Conservation (phyloP, 2,888 invertebrate genomes). For the Latheticus oryzae region DNA sequence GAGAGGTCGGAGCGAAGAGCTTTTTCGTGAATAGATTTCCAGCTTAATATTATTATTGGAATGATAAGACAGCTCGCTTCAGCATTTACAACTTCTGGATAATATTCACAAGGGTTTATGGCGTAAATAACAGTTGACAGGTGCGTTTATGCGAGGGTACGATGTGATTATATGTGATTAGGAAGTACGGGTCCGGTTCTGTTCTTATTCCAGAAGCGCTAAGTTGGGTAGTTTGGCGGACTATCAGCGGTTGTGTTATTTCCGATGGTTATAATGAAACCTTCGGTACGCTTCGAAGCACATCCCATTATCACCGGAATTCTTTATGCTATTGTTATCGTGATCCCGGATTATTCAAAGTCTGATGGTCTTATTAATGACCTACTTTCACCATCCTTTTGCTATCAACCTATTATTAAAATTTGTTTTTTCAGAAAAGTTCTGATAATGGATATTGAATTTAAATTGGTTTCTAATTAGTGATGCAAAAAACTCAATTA, state of each 20-base stretch:
- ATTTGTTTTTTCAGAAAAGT: conserved; percentile 55
- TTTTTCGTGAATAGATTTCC: too few species aligned
- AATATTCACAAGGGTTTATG: conserved; percentile 28
- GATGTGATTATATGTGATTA: conserved; percentile 36
- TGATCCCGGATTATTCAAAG: conserved; percentile 56
- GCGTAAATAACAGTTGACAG: conserved; percentile 33
- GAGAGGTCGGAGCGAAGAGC: too few species aligned
- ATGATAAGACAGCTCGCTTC: not conserved
- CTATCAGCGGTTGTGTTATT: conserved; percentile 50
- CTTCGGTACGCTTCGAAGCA: conserved; percentile 50
- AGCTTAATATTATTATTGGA: too few species aligned
- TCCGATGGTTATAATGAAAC: conserved; percentile 55
- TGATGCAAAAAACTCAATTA: not conserved
- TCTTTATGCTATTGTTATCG: conserved; percentile 57
- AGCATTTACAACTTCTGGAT: conserved; percentile 10
- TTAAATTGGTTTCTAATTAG: not conserved
- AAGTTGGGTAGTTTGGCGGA: conserved; percentile 40
- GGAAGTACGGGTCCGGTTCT: conserved; percentile 15
- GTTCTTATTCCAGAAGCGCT: conserved; percentile 23
- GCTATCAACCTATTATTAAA: conserved; percentile 54
- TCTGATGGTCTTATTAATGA: conserved; percentile 57
- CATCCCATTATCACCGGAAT: conserved; percentile 56
- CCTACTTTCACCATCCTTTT: conserved; percentile 53
- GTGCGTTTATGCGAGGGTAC: conserved; percentile 35
- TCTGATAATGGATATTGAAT: conserved; percentile 48